Evolutionary conservation across 23 tunicate species (phyloP).

Genomic region (Ascidia mentula): DNA sequence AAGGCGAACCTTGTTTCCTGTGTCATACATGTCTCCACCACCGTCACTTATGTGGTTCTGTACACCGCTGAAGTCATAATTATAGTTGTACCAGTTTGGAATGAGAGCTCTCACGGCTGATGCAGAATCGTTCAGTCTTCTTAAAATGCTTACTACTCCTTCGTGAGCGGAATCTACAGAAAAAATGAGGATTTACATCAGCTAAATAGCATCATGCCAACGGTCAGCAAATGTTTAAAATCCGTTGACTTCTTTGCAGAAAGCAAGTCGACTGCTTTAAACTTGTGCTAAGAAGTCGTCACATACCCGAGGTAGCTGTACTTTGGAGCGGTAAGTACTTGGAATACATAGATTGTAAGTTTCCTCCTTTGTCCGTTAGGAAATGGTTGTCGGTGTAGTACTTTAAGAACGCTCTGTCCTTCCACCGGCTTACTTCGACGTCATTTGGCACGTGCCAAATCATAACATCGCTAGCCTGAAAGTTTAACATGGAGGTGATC

Average conservation of each 20-base stretch:
- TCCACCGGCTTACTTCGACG: slow-evolving; percentile 52
- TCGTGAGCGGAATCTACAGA: slow-evolving; percentile 45
- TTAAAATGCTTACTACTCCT: slow-evolving; percentile 51
- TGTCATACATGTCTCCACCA: slow-evolving; percentile 69
- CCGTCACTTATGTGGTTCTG: slow-evolving; percentile 66
- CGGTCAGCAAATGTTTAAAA: too few species aligned
- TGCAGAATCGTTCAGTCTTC: slow-evolving; percentile 47
- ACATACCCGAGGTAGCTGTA: slow-evolving; percentile 23
- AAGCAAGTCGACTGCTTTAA: too few species aligned
- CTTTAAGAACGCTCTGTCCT: slow-evolving; percentile 60
- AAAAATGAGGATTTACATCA: background rate
- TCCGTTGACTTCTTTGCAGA: too few species aligned
- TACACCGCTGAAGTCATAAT: slow-evolving; percentile 39
- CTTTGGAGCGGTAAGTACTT: slow-evolving; percentile 54
- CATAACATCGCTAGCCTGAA: slow-evolving; percentile 85
- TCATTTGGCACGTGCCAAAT: slow-evolving; percentile 94
- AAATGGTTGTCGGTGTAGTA: slow-evolving; percentile 79
- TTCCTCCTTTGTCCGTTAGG: slow-evolving; percentile 74
- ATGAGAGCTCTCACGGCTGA: slow-evolving; percentile 26
- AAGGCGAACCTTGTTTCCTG: slow-evolving; percentile 54
- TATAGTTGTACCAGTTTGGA: slow-evolving; percentile 49
- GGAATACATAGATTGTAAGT: slow-evolving; percentile 59
- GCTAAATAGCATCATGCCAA: too few species aligned
- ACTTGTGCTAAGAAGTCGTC: too few species aligned
- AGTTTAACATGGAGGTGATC: background rate